Percentiles rank a stretch among this genome's conserved stretches.
phyloP scores from a whole-genome alignment of 92 coral and sea anemone species.

The Micromussa lordhowensis region DNA sequence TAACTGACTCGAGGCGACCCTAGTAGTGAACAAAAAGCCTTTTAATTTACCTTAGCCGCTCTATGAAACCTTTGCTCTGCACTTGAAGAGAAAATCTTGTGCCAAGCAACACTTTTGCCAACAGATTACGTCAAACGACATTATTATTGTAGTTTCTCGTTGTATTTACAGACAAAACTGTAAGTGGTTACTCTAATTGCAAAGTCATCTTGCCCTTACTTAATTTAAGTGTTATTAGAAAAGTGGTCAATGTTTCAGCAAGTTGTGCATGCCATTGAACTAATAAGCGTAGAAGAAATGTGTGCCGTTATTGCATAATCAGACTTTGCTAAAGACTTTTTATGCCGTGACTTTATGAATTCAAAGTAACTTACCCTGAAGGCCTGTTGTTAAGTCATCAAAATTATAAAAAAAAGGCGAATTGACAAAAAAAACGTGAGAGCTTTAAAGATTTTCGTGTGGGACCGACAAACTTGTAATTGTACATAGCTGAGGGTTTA shows the following conservation, averaged over 20 bases:
- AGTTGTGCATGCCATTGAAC: neutral
- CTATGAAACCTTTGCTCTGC: neutral
- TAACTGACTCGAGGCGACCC: neutral
- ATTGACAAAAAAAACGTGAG: neutral
- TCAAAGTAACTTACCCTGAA: neutral
- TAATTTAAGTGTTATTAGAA: neutral
- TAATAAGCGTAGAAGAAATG: neutral
- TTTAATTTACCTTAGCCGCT: neutral
- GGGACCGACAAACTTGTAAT: neutral
- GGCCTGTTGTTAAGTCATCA: neutral
- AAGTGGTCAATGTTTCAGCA: neutral
- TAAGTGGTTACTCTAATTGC: neutral
- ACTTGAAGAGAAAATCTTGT: neutral
- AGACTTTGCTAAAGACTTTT: neutral
- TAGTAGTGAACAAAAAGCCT: neutral
- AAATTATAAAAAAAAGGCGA: neutral
- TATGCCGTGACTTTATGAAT: neutral
- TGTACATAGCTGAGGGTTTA: neutral
- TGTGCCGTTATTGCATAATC: neutral
- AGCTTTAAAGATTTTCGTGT: neutral
- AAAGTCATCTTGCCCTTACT: neutral
- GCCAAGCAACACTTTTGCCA: neutral
- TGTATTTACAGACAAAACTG: neutral
- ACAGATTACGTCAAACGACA: neutral
- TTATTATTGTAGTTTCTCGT: neutral